Conservation (phyloP, 2,797 vertebrate genomes). For the Masticophis lateralis region DNA sequence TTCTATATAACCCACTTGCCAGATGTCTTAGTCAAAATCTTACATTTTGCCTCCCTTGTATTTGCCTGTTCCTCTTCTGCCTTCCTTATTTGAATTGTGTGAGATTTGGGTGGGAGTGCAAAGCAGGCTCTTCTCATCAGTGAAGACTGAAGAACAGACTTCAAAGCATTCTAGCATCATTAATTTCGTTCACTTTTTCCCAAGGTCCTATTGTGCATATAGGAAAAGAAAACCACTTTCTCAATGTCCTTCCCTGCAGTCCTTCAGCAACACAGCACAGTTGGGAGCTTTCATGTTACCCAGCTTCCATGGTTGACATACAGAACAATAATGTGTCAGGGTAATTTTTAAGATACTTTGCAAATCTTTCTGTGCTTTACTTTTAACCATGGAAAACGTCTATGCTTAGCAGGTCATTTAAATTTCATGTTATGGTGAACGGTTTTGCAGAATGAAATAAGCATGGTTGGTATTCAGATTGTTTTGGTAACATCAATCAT, state of each 20-base stretch:
- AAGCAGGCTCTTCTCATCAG: background rate
- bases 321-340: background rate
- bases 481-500: background rate
- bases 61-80: background rate
- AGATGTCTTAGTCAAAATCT: background rate
- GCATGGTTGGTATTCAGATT: background rate
- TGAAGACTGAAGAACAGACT: constrained; percentile 9
- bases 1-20: background rate
- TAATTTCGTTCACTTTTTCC: background rate
- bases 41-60: background rate
- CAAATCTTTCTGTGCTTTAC: background rate
- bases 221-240: background rate
- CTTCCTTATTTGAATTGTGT: background rate
- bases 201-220: background rate
- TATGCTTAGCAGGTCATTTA: background rate
- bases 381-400: background rate
- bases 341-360: background rate
- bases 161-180: constrained; percentile 21
- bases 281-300: background rate
- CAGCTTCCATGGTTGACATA: background rate
- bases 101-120: background rate
- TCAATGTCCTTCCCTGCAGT: background rate
- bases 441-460: background rate
- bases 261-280: background rate
- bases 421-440: background rate